These are phyloP conservation scores for Phortica okadai DNA, from an alignment of 2,888 invertebrate species.

Conservation along the genomic window DNA sequence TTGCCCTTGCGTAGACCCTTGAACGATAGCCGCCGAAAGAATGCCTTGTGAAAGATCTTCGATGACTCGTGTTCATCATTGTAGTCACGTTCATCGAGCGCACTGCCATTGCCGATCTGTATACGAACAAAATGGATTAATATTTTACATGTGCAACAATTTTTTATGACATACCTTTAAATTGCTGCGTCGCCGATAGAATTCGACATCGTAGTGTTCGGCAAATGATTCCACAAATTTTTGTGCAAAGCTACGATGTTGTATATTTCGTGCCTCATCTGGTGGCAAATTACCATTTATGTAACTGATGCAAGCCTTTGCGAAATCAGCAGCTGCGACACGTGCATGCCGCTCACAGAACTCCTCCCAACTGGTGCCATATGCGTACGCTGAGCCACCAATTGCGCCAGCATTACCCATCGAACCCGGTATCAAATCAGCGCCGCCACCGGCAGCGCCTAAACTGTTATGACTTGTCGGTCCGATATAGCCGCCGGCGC, in stretches of 20 bases:
- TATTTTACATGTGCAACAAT: background rate
- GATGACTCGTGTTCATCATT: slow-evolving; percentile 89
- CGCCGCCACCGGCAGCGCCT: slow-evolving; percentile 59
- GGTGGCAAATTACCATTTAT: slow-evolving; percentile 83
- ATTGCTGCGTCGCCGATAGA: slow-evolving; percentile 79
- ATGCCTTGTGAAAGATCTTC: slow-evolving; percentile 88
- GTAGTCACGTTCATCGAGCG: slow-evolving; percentile 81
- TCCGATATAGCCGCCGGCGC: slow-evolving; percentile 72
- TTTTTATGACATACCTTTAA: slow-evolving; percentile 71
- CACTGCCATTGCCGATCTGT: slow-evolving; percentile 59
- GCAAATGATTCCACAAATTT: slow-evolving; percentile 91
- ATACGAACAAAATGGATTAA: background rate
- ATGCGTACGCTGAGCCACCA: slow-evolving; percentile 74
- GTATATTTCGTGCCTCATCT: slow-evolving; percentile 82
- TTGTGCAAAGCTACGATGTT: slow-evolving; percentile 87
- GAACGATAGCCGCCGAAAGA: slow-evolving; percentile 91
- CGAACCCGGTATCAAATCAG: slow-evolving; percentile 69
- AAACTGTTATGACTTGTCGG: slow-evolving; percentile 64
- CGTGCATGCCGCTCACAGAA: slow-evolving; percentile 92
- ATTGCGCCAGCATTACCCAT: slow-evolving; percentile 57
- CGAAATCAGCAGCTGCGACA: slow-evolving; percentile 91
- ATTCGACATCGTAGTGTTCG: slow-evolving; percentile 90
- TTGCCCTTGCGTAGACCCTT: slow-evolving; percentile 90
- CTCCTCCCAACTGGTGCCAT: slow-evolving; percentile 86
- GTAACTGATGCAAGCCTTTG: slow-evolving; percentile 89